Conservation (phyloP, 2,113 vertebrate species). For the Melanerpes aurifrons region DNA sequence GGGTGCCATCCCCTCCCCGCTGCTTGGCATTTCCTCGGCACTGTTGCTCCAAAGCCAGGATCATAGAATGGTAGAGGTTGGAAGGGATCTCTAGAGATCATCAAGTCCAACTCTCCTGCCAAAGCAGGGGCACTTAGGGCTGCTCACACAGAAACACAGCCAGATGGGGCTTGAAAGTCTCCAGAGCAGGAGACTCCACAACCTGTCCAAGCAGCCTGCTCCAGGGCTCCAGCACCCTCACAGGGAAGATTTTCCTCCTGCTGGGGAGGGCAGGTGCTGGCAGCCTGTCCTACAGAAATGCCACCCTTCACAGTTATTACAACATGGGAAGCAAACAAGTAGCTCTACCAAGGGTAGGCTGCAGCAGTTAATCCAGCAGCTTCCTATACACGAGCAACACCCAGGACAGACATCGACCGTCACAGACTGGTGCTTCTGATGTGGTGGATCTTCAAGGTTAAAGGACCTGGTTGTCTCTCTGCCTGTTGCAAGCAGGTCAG, state of each 20-base stretch:
- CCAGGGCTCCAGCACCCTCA: no score
- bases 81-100: no score
- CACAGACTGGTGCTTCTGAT: not conserved
- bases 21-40: not conserved
- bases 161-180: no score
- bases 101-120: no score
- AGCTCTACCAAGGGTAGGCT: not conserved
- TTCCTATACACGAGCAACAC: not conserved
- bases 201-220: no score
- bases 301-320: fast-evolving
- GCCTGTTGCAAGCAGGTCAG: not conserved
- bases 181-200: no score
- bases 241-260: not conserved
- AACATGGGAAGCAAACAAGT: not conserved
- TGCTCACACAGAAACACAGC: no score
- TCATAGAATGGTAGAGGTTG: no score
- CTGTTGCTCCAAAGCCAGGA: not conserved
- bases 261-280: not conserved
- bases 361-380: not conserved
- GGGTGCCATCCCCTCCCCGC: not conserved
- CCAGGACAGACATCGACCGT: fast-evolving
- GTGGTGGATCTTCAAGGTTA: fast-evolving
- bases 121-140: no score
- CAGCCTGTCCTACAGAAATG: not conserved
- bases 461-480: not conserved